Evolutionary conservation across 2,113 vertebrate species (phyloP).

Genomic region (Anoplopoma fimbria): DNA sequence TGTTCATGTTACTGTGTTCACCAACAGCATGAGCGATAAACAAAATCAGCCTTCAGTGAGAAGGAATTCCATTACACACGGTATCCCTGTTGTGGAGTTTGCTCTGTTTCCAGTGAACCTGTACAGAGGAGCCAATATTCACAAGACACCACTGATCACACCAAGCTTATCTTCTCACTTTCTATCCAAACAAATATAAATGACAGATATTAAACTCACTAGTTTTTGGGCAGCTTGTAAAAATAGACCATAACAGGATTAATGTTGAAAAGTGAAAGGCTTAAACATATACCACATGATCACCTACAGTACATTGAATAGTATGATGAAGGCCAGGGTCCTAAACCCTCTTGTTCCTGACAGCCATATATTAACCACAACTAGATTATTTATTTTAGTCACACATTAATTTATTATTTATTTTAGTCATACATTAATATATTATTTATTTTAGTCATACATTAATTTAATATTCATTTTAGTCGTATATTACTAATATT

Average conservation of each 20-base stretch:
- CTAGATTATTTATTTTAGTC: neutral
- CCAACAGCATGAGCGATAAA: neutral
- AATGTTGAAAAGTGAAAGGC: neutral
- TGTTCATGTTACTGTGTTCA: neutral
- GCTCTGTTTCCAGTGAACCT: conserved; percentile 1
- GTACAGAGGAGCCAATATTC: neutral
- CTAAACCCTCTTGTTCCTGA: neutral
- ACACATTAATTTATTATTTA: neutral
- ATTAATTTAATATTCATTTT: neutral
- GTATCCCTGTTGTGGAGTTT: neutral
- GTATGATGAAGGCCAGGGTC: neutral
- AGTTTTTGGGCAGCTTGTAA: neutral
- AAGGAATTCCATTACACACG: neutral
- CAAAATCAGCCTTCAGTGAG: neutral
- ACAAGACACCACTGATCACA: neutral
- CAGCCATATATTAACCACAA: neutral
- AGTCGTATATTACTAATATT: too few species aligned
- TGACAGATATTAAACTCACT: neutral
- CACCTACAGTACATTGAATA: neutral
- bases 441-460: too few species aligned
- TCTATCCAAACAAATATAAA: neutral
- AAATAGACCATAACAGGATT: neutral
- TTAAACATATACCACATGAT: neutral
- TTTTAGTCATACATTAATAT: too few species aligned
- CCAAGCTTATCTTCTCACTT: neutral